phyloP scores from a whole-genome alignment of 2,113 vertebrate genomes.

The Cranoglanis bouderius region DNA sequence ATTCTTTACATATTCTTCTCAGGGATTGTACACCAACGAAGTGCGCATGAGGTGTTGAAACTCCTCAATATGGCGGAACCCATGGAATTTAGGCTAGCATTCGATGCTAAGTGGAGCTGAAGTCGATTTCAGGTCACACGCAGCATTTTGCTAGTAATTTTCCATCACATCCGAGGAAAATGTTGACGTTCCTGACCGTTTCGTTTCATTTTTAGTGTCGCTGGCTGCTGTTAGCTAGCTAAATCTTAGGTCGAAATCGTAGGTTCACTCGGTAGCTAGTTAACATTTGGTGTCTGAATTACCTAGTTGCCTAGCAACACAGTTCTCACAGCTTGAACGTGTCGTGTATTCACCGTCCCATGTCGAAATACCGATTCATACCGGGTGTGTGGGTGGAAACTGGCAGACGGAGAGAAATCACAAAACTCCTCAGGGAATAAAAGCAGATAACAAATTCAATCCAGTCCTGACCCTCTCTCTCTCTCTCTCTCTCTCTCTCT shows the following conservation, averaged over 20 bases:
- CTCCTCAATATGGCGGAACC: background rate
- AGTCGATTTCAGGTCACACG: background rate
- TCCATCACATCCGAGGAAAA: background rate
- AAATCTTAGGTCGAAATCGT: background rate
- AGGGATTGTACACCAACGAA: too few species aligned
- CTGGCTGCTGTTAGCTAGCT: background rate
- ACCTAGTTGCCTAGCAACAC: conserved; percentile 8
- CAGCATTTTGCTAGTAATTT: background rate
- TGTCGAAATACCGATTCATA: background rate
- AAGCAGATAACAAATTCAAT: conserved; percentile 25
- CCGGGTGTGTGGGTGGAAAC: background rate
- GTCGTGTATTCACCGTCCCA: background rate
- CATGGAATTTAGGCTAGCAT: background rate
- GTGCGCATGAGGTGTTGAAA: background rate
- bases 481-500: conserved; percentile 19
- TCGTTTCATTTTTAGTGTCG: background rate
- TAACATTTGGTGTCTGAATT: background rate
- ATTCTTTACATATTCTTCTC: too few species aligned
- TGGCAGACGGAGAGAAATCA: background rate
- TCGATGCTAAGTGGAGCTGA: background rate
- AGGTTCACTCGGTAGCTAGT: background rate
- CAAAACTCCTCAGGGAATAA: background rate
- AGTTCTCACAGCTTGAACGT: background rate
- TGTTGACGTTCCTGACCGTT: too few species aligned
- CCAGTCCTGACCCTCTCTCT: background rate